Evolutionary conservation across 2,113 vertebrate genomes (phyloP), one percentile per base, ranked within the genome.

Genomic region (Ceyx margarethae): DNA sequence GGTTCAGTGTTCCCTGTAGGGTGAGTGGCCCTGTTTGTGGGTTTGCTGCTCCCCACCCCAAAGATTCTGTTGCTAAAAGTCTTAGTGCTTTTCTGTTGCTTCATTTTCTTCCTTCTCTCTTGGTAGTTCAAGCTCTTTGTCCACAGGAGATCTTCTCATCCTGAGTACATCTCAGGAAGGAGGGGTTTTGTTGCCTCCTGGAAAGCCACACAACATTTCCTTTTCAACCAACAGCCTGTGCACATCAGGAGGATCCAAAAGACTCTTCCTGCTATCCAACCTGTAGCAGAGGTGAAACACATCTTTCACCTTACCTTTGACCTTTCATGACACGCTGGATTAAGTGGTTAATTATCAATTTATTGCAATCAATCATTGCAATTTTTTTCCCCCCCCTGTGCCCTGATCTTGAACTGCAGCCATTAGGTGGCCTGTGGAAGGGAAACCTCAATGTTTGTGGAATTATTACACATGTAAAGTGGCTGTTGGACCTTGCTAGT

Each of bases 51-150:
- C 61, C 40, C 60, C 91, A 9, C 48, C 43, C 89, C 60, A 40
- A 85, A 69, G 54, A 82, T 80, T 91, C 67, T 77, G 20, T 74
- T 87, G 75, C 82, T 85, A 80, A 80, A 91, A 88, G 37, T 28
- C 22, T 45, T 91, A 86, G 74, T 5, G 12, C 53, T 93, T 92
- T 74, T 80, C 58, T 91, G 50, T 68, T 78, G 67, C 88, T 93
- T 94, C 69, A 94, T 94, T 96, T 95, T 97, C 93, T 95, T 96
- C 85, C 62, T 89, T 93, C 76, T 97, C 78, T 87, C 58, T 88
- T 92, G 93, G 87, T 87, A 95, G 97, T 95, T 97, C 94, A 97
- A 94, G 94, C 96, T 98, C 98, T 97, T 97, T 94, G 95, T 96
- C 87, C 81, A 85, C 57, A 93, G 85, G 60, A 89, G 85, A 85